Conservation (phyloP, 2,113 vertebrate species). For the Saccopteryx bilineata region DNA sequence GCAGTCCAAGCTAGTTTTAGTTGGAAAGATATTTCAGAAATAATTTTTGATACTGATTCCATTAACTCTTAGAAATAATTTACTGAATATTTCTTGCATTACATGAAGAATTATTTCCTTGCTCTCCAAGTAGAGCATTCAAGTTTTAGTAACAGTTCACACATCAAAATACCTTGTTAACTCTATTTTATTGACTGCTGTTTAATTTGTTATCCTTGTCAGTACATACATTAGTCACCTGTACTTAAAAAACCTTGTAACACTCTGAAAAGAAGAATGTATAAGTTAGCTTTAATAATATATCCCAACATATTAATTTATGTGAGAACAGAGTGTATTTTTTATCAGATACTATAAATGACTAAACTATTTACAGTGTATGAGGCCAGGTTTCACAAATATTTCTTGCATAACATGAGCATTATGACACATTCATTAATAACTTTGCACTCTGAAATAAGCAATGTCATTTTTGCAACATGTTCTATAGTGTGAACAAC, state of each 20-base stretch:
- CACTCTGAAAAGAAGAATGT: conserved; percentile 35
- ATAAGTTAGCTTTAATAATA: conserved; percentile 45
- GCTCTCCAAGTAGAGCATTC: background rate
- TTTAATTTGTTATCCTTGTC: conserved; percentile 22
- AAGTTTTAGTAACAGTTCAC: background rate
- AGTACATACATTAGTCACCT: background rate
- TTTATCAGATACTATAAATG: conserved; percentile 29
- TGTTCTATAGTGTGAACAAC: conserved; percentile 49
- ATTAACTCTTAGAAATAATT: conserved; percentile 45
- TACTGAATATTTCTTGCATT: background rate
- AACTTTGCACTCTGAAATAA: conserved; percentile 38
- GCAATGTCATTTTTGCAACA: background rate
- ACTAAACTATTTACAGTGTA: conserved; percentile 52
- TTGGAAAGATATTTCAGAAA: conserved; percentile 30
- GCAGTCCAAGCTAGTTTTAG: background rate
- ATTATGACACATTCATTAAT: conserved; percentile 56
- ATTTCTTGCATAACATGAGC: conserved; percentile 11
- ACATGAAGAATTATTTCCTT: conserved; percentile 1
- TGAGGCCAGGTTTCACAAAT: conserved; percentile 47
- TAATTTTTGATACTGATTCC: background rate
- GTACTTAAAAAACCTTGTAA: conserved; percentile 11
- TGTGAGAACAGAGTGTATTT: conserved; percentile 21
- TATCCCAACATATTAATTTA: background rate
- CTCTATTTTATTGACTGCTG: background rate
- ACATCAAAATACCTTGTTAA: background rate